Percentiles rank a stretch among this genome's conserved stretches.
Evolutionary conservation across 23 tunicate genomes (phyloP).

Genomic region (Pegea sp.): DNA sequence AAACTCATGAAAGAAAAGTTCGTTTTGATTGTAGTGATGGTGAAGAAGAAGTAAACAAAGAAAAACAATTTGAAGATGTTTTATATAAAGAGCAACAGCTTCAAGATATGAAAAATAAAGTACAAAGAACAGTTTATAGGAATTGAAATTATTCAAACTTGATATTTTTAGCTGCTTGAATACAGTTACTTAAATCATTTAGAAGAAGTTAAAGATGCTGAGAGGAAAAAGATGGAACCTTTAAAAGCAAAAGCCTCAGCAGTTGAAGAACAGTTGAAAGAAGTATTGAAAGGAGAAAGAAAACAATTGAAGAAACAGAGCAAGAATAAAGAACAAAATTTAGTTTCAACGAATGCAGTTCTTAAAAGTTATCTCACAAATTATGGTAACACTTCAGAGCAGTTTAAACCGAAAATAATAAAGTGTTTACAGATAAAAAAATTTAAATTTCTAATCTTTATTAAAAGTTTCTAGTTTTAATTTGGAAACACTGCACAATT

Average conservation of each 20-base stretch:
- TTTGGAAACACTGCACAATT: too few species aligned
- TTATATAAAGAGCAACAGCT: constrained; percentile 33
- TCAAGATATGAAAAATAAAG: constrained; percentile 66
- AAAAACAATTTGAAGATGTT: constrained; percentile 27
- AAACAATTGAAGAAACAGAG: constrained; percentile 4
- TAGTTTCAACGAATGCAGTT: too few species aligned
- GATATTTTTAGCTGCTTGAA: constrained; percentile 19
- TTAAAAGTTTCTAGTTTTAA: too few species aligned
- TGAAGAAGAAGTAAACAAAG: constrained; percentile 10
- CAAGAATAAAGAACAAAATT: too few species aligned
- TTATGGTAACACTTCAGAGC: too few species aligned
- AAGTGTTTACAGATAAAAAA: too few species aligned
- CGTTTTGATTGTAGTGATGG: constrained; percentile 30
- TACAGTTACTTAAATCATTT: constrained; percentile 51
- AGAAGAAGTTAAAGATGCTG: constrained; percentile 51
- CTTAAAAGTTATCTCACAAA: too few species aligned
- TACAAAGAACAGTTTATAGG: too few species aligned
- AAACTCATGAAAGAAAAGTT: constrained; percentile 66
- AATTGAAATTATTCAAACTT: too few species aligned
- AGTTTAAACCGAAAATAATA: too few species aligned
- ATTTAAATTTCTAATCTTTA: too few species aligned
- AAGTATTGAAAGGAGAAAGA: background rate
- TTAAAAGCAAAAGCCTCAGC: constrained; percentile 10
- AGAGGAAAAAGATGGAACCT: constrained; percentile 27
- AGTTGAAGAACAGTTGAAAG: constrained; percentile 17